phyloP scores from a whole-genome alignment of 2,888 invertebrate genomes.

The Volucella bombylans region DNA sequence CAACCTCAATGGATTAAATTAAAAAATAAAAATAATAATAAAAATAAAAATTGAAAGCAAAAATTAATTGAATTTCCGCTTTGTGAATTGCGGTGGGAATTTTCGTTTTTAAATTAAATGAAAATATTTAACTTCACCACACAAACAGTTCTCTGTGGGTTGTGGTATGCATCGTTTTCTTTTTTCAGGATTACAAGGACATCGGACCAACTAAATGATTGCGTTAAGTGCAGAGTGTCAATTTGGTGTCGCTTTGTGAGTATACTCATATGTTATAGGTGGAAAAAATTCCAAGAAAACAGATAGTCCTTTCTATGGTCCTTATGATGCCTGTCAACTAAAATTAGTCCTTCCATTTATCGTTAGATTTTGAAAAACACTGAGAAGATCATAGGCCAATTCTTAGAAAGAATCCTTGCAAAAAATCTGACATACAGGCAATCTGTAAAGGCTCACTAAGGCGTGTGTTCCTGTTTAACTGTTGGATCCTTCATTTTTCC shows the following conservation, averaged over 20 bases:
- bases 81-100: constrained; percentile 15
- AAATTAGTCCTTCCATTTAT: neutral
- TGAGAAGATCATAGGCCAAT: neutral
- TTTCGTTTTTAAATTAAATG: constrained; percentile 23
- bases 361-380: neutral
- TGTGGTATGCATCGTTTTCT: neutral
- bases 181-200: neutral
- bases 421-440: neutral
- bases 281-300: too few species aligned
- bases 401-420: too few species aligned
- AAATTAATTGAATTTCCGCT: constrained; percentile 28
- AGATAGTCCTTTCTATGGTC: too few species aligned
- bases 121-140: constrained; percentile 28
- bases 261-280: too few species aligned
- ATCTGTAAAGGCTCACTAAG: neutral
- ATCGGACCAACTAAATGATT: neutral
- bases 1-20: neutral
- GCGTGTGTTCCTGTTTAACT: neutral
- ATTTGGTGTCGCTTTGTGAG: too few species aligned
- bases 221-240: neutral
- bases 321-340: neutral
- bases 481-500: neutral
- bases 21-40: too few species aligned
- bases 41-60: neutral
- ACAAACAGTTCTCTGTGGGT: neutral